A percentile compares a stretch with the other conserved stretches of the same genome.
Conservation (phyloP, 2,113 vertebrate genomes). For the Pao palembangensis region DNA sequence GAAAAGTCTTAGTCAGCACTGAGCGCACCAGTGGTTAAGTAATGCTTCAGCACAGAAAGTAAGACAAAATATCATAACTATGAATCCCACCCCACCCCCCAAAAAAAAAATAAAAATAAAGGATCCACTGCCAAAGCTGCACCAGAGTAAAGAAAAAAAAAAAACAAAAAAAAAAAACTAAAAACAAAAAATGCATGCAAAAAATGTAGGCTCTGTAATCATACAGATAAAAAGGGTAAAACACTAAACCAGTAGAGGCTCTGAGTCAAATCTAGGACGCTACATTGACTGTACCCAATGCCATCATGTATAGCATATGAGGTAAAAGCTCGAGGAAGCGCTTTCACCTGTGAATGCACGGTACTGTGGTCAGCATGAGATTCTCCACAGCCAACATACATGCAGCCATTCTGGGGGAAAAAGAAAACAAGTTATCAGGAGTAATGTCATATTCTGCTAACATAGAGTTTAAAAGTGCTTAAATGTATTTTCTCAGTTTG, state of each 20-base stretch:
- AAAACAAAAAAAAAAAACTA: conserved; percentile 15
- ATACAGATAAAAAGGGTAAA: not conserved
- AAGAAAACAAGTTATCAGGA: too few relatives aligned
- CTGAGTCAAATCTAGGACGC: too few relatives aligned
- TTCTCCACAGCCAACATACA: conserved; percentile 95
- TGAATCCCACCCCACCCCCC: conserved; percentile 38
- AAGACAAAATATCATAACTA: conserved; percentile 47
- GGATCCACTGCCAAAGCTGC: conserved; percentile 50
- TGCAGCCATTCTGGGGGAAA: conserved; percentile 83
- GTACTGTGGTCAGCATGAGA: conserved; percentile 96
- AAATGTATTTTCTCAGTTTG: too few relatives aligned
- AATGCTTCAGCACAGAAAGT: conserved; percentile 12
- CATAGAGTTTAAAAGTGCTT: too few relatives aligned
- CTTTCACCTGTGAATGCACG: conserved; percentile 91
- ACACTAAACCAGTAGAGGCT: conserved; percentile 17
- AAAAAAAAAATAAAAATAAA: conserved; percentile 62
- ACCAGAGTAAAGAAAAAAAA: conserved; percentile 8
- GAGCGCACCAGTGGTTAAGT: conserved; percentile 21
- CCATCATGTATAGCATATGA: too few relatives aligned
- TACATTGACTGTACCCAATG: too few relatives aligned
- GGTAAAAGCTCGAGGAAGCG: not conserved
- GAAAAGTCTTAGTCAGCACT: conserved; percentile 45
- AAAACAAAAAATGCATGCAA: conserved; percentile 9
- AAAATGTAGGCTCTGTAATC: conserved; percentile 20
- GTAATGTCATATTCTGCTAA: too few relatives aligned